Base-by-base conservation (phyloP, 2,113 vertebrate genomes). In the Emydura subglobosa region DNA sequence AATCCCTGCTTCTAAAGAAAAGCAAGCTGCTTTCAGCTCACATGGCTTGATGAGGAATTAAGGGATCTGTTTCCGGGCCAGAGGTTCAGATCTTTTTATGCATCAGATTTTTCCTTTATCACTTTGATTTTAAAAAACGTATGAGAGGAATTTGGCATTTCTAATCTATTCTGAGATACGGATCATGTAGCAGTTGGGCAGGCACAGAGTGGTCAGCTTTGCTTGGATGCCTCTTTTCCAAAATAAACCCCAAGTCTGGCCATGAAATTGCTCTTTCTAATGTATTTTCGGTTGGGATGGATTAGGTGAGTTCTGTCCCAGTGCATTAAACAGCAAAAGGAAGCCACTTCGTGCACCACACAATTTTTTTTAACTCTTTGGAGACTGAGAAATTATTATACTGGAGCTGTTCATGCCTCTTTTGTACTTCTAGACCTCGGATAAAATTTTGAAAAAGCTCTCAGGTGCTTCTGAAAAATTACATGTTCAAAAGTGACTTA, bases 351-450 rank as follows among this genome's bases (percentile, higher is more conserved):
- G 19, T 76, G 10, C 16, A 51, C 9, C 31, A 22, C 17, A 31
- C 9, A 22, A 29, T 8, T 10, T 16, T 10, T n/a, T 76, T 80
- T 80, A 80, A 80, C 31, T 19, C 49, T 21, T 34, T 80, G 79
- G 47, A 80, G 49, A 31, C 31, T 80, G 79, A 19, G 31, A 17
- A 50, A 51, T 44, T 54, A 44, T 27, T 1, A 57, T 19, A 47
- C 68, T 13, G 1, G 10, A 57, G 3, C 4, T 22, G 47, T 25
- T 49, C 55, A 54, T 27, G 74, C 31, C 6, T 21, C 92, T 79
- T 24, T 1, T 53, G 1, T 0, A 0, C 12, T n/a, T 34, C 14
- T 78, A 4, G 34, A 3, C 29, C 29, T 5, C 2, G 42, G 31
- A 39, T 1, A 13, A 49, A 0, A 65, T 11, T 47, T 83, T 80